Percentiles rank a stretch among this genome's conserved stretches.
These are phyloP conservation scores for Antennarius striatus DNA, from an alignment of 2,113 vertebrate genomes.

Conservation along the genomic window DNA sequence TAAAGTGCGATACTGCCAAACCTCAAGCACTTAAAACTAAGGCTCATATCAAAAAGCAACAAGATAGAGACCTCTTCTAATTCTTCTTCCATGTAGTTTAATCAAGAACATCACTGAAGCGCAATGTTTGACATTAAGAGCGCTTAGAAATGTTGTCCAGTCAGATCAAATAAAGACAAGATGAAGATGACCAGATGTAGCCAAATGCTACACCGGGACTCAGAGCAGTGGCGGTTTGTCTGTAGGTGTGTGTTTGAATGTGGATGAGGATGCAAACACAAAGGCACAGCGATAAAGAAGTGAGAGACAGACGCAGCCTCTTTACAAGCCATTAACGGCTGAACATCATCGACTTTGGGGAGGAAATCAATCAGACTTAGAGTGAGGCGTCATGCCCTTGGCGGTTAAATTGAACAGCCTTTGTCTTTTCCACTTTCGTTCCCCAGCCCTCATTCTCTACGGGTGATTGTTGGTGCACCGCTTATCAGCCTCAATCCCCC, in stretches of 20 bases:
- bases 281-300: slow-evolving; percentile 33
- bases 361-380: slow-evolving; percentile 73
- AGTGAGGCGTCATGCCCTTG: slow-evolving; percentile 51
- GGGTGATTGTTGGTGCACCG: slow-evolving; percentile 55
- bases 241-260: background rate
- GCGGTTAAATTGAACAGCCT: slow-evolving; percentile 65
- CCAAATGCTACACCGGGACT: too few species aligned
- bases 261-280: slow-evolving; percentile 15
- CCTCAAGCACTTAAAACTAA: background rate
- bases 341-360: slow-evolving; percentile 57
- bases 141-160: slow-evolving; percentile 4
- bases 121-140: background rate
- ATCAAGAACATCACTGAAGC: background rate
- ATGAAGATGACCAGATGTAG: too few species aligned
- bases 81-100: background rate
- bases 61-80: too few species aligned
- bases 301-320: slow-evolving; percentile 28
- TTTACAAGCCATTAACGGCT: slow-evolving; percentile 38
- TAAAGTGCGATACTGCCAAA: background rate
- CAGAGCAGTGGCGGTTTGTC: too few species aligned
- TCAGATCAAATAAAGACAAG: slow-evolving; percentile 4
- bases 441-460: slow-evolving; percentile 44
- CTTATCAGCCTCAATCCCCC: slow-evolving; percentile 67
- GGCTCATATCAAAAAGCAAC: background rate
- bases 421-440: slow-evolving; percentile 49